Base-by-base conservation (phyloP, 2,888 invertebrate species). In the Luperina nickerlii region DNA sequence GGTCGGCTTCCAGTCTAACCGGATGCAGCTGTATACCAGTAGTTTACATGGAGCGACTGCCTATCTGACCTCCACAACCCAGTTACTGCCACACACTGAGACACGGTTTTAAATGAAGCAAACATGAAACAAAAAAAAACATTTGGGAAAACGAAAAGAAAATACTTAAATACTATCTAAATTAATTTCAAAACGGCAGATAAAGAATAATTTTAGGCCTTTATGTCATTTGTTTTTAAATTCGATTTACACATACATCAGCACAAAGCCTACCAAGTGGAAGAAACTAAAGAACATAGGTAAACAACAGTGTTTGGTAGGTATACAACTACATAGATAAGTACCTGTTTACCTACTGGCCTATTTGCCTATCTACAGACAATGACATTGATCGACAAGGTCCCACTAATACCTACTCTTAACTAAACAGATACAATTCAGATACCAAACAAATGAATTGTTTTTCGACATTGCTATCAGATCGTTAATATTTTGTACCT, bases 321-420 rank as follows among this genome's bases (percentile, higher is more conserved):
- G 24, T 38, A 65, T 27, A 38, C 38, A 38, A 38, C 38, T 38
- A 24, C 11, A 57, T 9, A 45, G 9, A 38, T 57, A 38, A 11
- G 42, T 57, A 15, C 38, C 63, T 63, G 73, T 51, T 73, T 85
- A 74, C 86, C 70, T 63, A 38, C 51, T 74, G 45, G 83, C 60
- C 83, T 77, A 67, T 70, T 78, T 67, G 63, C 71, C 83, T 86
- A 83, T 86, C 83, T 83, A 77, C 74, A 86, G 84, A 72, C 87
- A 38, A 7, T 78, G 87, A 62, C 84, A 84, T 78, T 86, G 87
- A 78, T 74, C 74, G 54, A 74, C 87, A 86, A 84, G 83, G 87
- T 72, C 67, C 27, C n/a, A 20, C 27, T 1, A 65, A 42, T 65
- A 73, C 63, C 83, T 67, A 74, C 74, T 74, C 63, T 32, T 38